phyloP scores from a whole-genome alignment of 2,797 vertebrate species.

The Cottoperca gobio region DNA sequence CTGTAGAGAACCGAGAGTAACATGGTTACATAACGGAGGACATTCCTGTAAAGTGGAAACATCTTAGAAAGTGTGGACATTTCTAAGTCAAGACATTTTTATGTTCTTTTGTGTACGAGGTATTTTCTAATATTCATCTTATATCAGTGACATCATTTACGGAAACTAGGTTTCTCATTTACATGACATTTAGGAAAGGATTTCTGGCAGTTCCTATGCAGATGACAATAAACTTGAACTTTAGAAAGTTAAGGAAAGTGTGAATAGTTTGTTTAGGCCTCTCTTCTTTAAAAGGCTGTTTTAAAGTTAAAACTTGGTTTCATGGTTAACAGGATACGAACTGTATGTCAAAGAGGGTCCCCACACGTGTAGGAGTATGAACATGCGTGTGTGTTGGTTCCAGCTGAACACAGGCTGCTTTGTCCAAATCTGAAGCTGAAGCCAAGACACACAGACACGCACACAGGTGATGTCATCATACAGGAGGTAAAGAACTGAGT shows the following conservation, averaged over 20 bases:
- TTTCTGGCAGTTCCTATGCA: not conserved
- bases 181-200: no score
- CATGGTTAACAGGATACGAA: not conserved
- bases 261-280: not conserved
- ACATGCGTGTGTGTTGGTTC: not conserved
- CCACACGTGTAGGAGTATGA: not conserved
- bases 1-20: no score
- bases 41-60: no score
- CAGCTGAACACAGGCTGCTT: conserved; percentile 64
- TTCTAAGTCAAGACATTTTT: no score
- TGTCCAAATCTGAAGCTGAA: conserved; percentile 60
- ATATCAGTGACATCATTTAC: not conserved
- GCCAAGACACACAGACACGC: conserved; percentile 55
- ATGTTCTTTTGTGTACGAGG: no score
- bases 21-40: no score
- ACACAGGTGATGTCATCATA: not conserved
- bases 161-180: no score
- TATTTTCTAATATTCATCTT: not conserved
- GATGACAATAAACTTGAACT: not conserved
- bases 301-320: not conserved
- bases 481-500: not conserved
- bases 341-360: not conserved
- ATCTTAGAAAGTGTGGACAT: no score
- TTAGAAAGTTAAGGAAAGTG: not conserved
- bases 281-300: not conserved